These are phyloP conservation scores for Tetrapedia diversipes DNA, from an alignment of 2,888 invertebrate species.

Conservation along the genomic window DNA sequence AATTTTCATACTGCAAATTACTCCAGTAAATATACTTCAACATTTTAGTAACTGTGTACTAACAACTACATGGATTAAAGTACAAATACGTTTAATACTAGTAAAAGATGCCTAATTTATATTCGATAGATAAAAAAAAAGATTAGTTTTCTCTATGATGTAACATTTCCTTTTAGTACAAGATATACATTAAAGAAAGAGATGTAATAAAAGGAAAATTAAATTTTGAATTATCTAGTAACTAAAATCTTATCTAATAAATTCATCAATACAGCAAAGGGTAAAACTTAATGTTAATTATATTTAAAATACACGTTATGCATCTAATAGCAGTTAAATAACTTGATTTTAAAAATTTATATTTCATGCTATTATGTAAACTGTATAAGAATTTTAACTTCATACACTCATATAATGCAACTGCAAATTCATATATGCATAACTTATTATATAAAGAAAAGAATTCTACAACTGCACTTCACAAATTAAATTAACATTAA, in stretches of 20 bases:
- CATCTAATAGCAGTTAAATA: slow-evolving; percentile 21
- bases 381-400: slow-evolving; percentile 36
- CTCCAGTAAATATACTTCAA: too few relatives aligned
- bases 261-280: slow-evolving; percentile 35
- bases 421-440: slow-evolving; percentile 17
- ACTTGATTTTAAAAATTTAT: slow-evolving; percentile 31
- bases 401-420: slow-evolving; percentile 17
- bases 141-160: slow-evolving; percentile 3
- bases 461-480: slow-evolving; percentile 34
- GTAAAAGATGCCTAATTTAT: too few relatives aligned
- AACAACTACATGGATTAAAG: too few relatives aligned
- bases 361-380: slow-evolving; percentile 25
- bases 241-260: slow-evolving; percentile 23
- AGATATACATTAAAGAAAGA: neutral
- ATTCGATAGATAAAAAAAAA: too few relatives aligned
- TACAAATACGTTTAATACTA: too few relatives aligned
- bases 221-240: slow-evolving; percentile 1
- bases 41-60: too few relatives aligned
- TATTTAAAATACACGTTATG: slow-evolving; percentile 27
- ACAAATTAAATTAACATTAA: slow-evolving; percentile 42
- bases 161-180: neutral
- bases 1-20: too few relatives aligned
- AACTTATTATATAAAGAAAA: slow-evolving; percentile 6
- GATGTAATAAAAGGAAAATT: neutral
- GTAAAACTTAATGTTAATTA: slow-evolving; percentile 35